Percentiles rank a stretch among this genome's conserved stretches.
Conservation (phyloP, 2,113 vertebrate species). For the Grammomys surdaster region DNA sequence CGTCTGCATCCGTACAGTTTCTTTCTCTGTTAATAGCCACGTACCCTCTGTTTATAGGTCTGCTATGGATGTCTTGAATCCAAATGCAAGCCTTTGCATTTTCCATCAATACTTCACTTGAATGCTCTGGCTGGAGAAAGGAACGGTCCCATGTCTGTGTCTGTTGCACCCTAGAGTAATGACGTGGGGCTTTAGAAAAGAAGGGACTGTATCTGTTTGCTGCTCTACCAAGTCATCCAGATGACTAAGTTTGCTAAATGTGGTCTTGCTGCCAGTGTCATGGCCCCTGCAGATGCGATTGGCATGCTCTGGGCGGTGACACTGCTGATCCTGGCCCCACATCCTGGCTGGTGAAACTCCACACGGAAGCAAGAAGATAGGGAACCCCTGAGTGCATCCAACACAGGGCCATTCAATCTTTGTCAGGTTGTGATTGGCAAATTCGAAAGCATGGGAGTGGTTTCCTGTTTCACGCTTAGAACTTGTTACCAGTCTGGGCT, state of each 20-base stretch:
- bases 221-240: neutral
- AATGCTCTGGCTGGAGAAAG: neutral
- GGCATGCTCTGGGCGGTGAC: neutral
- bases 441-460: neutral
- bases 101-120: neutral
- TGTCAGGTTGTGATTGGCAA: slow-evolving; percentile 55
- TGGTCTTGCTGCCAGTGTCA: neutral
- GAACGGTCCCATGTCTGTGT: neutral
- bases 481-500: slow-evolving; percentile 9
- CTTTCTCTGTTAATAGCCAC: slow-evolving; percentile 43
- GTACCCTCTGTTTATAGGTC: neutral
- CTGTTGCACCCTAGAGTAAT: neutral
- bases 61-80: slow-evolving; percentile 5
- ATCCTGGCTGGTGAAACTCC: neutral
- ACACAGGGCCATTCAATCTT: neutral
- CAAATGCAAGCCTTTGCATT: slow-evolving; percentile 32
- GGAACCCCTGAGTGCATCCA: neutral
- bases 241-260: neutral
- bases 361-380: neutral
- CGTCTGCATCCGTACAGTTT: neutral
- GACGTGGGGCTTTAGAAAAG: neutral
- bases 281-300: neutral
- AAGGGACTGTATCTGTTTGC: neutral
- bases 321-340: neutral
- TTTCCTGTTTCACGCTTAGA: slow-evolving; percentile 21